Conservation (phyloP, 2,113 vertebrate genomes). For the Muntiacus reevesi region DNA sequence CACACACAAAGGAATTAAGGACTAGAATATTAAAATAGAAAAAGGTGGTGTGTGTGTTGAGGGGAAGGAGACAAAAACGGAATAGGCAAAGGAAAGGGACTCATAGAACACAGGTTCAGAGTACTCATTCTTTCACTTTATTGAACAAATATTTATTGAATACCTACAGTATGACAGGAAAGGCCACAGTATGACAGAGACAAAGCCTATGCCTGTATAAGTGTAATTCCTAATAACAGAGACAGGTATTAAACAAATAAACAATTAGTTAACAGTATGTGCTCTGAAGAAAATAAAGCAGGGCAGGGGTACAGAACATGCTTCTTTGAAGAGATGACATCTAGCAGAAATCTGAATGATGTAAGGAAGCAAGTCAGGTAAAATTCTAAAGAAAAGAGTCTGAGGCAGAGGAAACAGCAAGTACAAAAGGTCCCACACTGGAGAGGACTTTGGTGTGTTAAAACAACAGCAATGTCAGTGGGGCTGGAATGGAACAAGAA, state of each 20-base stretch:
- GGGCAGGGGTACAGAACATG: not conserved
- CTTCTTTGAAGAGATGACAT: not conserved
- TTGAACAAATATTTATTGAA: not conserved
- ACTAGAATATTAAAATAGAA: not conserved
- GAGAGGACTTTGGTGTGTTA: not conserved
- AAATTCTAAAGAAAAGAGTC: not conserved
- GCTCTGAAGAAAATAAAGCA: not conserved
- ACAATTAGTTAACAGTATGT: not conserved
- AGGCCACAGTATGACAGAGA: not conserved
- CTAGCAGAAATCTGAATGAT: not conserved
- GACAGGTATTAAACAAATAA: not conserved
- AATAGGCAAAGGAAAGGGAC: not conserved
- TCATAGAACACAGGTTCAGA: not conserved
- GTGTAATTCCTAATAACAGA: not conserved
- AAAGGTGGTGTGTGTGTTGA: not conserved
- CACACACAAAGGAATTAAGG: not conserved
- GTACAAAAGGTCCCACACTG: not conserved
- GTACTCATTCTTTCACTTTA: not conserved
- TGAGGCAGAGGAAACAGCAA: not conserved
- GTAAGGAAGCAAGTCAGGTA: not conserved
- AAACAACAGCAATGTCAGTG: not conserved
- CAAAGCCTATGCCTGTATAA: not conserved
- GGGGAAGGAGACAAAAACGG: not conserved
- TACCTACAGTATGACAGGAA: not conserved
- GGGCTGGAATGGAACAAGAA: not conserved